Percentiles rank a stretch among this genome's conserved stretches.
These are phyloP conservation scores for Eulemur mongoz DNA, from an alignment of 2,797 vertebrate genomes.

Conservation along the genomic window DNA sequence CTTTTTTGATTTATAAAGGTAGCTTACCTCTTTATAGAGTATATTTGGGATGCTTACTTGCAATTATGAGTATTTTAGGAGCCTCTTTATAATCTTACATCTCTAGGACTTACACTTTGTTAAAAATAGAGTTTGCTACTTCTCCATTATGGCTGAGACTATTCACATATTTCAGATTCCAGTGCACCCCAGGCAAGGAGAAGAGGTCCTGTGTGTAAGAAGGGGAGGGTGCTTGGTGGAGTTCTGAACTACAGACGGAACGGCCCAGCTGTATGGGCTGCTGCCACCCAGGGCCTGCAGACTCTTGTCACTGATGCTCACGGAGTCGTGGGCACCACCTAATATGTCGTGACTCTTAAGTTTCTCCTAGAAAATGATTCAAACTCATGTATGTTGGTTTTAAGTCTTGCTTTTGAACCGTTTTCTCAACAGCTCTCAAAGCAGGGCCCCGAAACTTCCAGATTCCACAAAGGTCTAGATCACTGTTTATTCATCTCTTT, in stretches of 20 bases:
- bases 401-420: background rate
- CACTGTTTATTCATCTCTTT: background rate
- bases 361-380: background rate
- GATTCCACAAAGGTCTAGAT: background rate
- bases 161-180: background rate
- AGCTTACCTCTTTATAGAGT: fast-evolving
- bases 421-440: background rate
- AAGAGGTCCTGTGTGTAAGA: background rate
- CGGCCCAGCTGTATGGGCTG: fast-evolving
- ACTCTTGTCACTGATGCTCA: fast-evolving
- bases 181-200: background rate
- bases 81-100: fast-evolving
- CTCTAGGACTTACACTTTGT: background rate
- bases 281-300: background rate
- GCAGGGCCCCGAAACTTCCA: background rate
- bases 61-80: background rate
- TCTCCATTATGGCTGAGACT: background rate
- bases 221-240: fast-evolving
- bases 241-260: fast-evolving
- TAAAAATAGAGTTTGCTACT: background rate
- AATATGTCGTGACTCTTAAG: background rate
- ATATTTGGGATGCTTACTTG: background rate
- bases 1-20: background rate
- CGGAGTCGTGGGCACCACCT: background rate
- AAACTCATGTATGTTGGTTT: background rate